Evolutionary conservation across 2,113 vertebrate genomes (phyloP), one percentile per base, ranked within the genome.

Genomic region (Cervus canadensis): DNA sequence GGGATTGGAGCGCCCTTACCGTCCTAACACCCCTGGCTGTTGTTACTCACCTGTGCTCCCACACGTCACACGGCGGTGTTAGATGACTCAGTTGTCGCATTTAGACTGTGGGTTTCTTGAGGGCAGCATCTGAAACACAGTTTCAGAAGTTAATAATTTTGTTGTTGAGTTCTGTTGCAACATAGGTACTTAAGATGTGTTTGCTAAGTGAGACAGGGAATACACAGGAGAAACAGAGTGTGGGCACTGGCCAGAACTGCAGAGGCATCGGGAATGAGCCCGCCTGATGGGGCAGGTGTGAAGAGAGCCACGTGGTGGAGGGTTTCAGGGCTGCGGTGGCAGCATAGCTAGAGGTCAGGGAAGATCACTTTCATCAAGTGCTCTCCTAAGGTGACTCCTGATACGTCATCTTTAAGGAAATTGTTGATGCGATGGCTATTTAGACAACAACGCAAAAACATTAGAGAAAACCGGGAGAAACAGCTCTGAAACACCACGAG

Each of bases 241-340:
- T 2, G 59, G 87, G 28, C n/a, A 2, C 7, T 84, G 36, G 16
- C 59, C 28, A 17, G 79, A 3, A 28, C n/a, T 8, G n/a, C 16
- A 13, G 26, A 4, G 33, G 17, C 4, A 6, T 43, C 90, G 52
- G 36, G 59, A 59, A 15, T 74, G 25, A 36, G 40, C 26, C 28
- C 40, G 2, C 30, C 11, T 28, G 81, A 13, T 1, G 26, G 56
- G 57, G 25, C 40, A 15, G 10, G 11, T 33, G 14, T 7, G 43
- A 40, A 71, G 57, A 67, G 40, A 76, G 23, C 0, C 2, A 13
- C 0, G 1, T 50, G 16, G 33, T 33, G 3, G n/a, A 10, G 52
- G 78, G 74, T n/a, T 2, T 14, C 48, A 82, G 71, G 30, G 33
- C 57, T n/a, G 43, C 14, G 7, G 13, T 28, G 17, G 62, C 2